These are phyloP conservation scores for Neomicropteryx cornuta DNA, from an alignment of 1,140 invertebrate species.

Conservation along the genomic window DNA sequence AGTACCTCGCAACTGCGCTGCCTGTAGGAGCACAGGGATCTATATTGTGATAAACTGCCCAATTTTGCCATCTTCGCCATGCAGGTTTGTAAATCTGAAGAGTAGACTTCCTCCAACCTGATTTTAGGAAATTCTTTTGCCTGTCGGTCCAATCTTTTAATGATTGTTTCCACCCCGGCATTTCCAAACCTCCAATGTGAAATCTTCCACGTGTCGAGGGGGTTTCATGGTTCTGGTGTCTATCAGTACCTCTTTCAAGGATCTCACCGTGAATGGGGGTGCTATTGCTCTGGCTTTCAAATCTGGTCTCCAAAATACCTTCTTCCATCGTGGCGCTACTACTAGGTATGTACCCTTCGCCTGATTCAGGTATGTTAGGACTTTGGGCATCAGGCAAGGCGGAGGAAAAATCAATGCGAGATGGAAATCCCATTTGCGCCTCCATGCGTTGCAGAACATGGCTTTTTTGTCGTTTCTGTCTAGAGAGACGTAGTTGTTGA, in stretches of 20 bases:
- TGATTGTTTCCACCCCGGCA: slow-evolving; percentile 11
- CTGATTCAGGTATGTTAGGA: slow-evolving; percentile 15
- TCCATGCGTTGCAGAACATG: slow-evolving; percentile 17
- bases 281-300: slow-evolving; percentile 9
- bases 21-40: no score
- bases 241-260: slow-evolving; percentile 10
- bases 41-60: no score
- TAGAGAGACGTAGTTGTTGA: slow-evolving; percentile 13
- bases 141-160: slow-evolving; percentile 3
- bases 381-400: slow-evolving; percentile 15
- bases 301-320: slow-evolving; percentile 17
- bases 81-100: slow-evolving; percentile 11
- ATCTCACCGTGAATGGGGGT: slow-evolving; percentile 10
- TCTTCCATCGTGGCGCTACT: slow-evolving; percentile 16
- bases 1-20: no score
- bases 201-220: slow-evolving; percentile 4
- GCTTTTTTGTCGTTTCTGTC: slow-evolving; percentile 14
- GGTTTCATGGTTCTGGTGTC: slow-evolving; percentile 8
- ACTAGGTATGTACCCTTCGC: slow-evolving; percentile 8
- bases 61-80: slow-evolving; percentile 11
- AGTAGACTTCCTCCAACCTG: slow-evolving; percentile 10
- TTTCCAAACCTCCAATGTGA: slow-evolving; percentile 13
- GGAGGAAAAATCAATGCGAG: slow-evolving; percentile 18
- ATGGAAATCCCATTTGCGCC: slow-evolving; percentile 14
- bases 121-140: slow-evolving; percentile 6